Base-by-base conservation (phyloP, 1,140 invertebrate species). In the Caerostris extrusa region DNA sequence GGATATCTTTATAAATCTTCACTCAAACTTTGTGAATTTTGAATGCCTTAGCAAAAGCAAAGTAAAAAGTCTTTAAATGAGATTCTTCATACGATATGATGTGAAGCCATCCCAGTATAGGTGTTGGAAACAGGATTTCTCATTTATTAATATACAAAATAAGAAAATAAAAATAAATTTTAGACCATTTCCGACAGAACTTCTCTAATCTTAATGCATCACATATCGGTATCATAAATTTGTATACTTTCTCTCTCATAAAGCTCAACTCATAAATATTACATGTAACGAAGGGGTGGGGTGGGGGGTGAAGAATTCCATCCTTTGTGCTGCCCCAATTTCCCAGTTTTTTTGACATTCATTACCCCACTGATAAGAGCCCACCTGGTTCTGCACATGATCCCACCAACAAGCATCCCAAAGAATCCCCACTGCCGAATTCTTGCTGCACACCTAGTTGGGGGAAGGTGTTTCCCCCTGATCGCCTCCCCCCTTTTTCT, bases 401-500 rank as follows among this genome's bases (percentile, higher is more conserved):
- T 12, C 19, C 71, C 71, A 77, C 53, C 34, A 77, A 77, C 53
- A 77, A 34, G 71, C 71, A 77, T 77, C 34, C 34, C 71, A 34
- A 34, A 50, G 34, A 77, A 77, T 77, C 53, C 71, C 55, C 56
- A n/a, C 83, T 58, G 10, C 83, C 83, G n/a, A 57, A 85, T 85
- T 85, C 83, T 77, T 77, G 71, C 83, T 85, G 19, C 83, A 57
- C 56, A 85, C 17, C 8, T 17, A 58, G 83, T 8, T 34, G 57
- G 69, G 71, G 71, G 56, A 85, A 50, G 71, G 50, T 34, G 57
- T 58, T 85, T 56, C 56, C 83, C 82, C 83, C 57, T 14, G 17
- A 85, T 58, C 53, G 71, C 14, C 17, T 8, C 34, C 83, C 83
- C 83, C 86, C 86, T 61, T 55, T 88, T 64, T 57, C 60, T 85